Base-by-base conservation (phyloP, 2,888 invertebrate species). In the Fissipunctia ypsillon region DNA sequence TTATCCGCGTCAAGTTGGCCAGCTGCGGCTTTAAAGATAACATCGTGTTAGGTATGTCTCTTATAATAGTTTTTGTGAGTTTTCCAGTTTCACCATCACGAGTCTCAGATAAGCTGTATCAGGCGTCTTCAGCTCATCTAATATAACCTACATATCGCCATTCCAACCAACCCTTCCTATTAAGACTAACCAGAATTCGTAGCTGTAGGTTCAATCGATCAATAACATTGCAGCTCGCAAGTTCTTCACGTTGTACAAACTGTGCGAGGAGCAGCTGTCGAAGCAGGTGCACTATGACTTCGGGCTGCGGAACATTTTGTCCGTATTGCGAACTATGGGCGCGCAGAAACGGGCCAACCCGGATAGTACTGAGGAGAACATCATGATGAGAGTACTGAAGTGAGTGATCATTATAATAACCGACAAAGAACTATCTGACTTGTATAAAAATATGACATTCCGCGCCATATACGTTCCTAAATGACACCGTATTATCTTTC, bases 11-110 rank as follows among this genome's bases (percentile, higher is more conserved):
- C 7, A 99, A 99, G 94, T 94, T 99, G 88, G 99, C 99, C 73
- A 98, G 98, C 84, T 98, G 98, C 89, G 99, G 99, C n/a, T 99
- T 99, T 89, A 98, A 98, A 88, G 98, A 99, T 61, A 99, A 99
- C 90, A 97, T 98, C n/a, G 88, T 98, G 43, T 91, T 99, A 48
- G 93, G 95, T 95, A 88, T 28, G 41, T 25, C 1, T 60, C 9
- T 60, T 25, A 10, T 5, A 50, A 1, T 19, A 25, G 1, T 28
- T 43, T 28, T 59, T 22, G 12, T 22, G 14, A 28, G 10, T 22
- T 3, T 54, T 28, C 14, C 3, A 35, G 25, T 69, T 69, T 69
- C 7, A 28, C 2, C 12, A 35, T 56, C 3, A 4, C 1, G 10
- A n/a, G 4, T 28, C 31, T 43, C 22, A 28, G 31, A 19, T 73